Evolutionary conservation across 2,888 invertebrate species (phyloP).

Genomic region (Eueremaeus valkanovi): DNA sequence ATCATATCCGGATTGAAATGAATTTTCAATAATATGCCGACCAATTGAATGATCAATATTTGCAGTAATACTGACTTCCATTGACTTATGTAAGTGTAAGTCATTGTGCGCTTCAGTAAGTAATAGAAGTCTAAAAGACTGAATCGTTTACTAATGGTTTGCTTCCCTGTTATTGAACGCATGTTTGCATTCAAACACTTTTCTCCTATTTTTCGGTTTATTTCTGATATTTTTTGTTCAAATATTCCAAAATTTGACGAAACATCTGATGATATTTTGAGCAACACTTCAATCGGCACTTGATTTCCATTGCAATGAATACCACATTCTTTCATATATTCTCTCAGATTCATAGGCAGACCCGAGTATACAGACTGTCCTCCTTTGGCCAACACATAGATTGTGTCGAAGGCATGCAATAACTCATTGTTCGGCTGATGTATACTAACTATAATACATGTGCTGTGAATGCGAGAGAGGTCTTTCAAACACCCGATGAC

Average conservation of each 20-base stretch:
- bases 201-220: not conserved
- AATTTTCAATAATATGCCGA: not conserved
- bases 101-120: not conserved
- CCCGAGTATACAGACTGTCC: not conserved
- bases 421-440: conserved; percentile 15
- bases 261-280: not conserved
- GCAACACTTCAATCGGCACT: not conserved
- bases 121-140: not conserved
- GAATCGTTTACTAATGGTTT: not conserved
- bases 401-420: not conserved
- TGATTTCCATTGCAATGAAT: not conserved
- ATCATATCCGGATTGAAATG: not conserved
- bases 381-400: conserved; percentile 20
- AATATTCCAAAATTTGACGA: not conserved
- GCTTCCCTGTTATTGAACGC: too few species aligned
- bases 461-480: too few species aligned
- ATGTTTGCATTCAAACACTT: not conserved
- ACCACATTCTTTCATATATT: not conserved
- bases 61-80: not conserved
- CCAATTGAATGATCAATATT: not conserved
- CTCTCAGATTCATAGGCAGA: not conserved
- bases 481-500: too few species aligned
- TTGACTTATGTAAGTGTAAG: not conserved
- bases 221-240: not conserved
- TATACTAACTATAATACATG: too few species aligned